phyloP scores from a whole-genome alignment of 2,113 vertebrate species.

The Prunella himalayana region DNA sequence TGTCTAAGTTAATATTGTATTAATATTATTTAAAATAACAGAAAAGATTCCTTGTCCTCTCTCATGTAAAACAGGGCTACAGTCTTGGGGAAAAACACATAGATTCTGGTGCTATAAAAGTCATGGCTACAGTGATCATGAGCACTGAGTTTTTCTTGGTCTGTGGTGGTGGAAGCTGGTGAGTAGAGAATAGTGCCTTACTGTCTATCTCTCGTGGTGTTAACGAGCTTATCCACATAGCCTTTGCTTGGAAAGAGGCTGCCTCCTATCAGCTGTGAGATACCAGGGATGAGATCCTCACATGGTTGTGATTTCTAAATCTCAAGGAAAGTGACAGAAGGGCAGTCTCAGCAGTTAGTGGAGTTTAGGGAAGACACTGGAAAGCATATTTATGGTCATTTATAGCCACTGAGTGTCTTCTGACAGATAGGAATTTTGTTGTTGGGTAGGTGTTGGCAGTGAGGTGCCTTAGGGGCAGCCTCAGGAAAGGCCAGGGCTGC shows the following conservation, averaged over 20 bases:
- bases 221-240: neutral
- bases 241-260: neutral
- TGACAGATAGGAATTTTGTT: neutral
- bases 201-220: accelerated
- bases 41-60: neutral
- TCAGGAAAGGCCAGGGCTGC: neutral
- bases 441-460: neutral
- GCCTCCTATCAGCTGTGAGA: neutral
- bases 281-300: neutral
- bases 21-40: neutral
- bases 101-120: neutral
- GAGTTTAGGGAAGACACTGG: neutral
- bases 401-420: neutral
- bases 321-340: neutral
- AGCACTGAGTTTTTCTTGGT: neutral
- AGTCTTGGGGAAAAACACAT: neutral
- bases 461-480: neutral
- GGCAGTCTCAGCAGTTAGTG: neutral
- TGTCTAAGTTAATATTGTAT: neutral
- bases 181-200: neutral
- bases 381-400: neutral
- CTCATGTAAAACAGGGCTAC: neutral
- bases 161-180: neutral
- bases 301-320: neutral
- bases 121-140: neutral